phyloP scores from a whole-genome alignment of 2,888 invertebrate species.

The Agrochola litura region DNA sequence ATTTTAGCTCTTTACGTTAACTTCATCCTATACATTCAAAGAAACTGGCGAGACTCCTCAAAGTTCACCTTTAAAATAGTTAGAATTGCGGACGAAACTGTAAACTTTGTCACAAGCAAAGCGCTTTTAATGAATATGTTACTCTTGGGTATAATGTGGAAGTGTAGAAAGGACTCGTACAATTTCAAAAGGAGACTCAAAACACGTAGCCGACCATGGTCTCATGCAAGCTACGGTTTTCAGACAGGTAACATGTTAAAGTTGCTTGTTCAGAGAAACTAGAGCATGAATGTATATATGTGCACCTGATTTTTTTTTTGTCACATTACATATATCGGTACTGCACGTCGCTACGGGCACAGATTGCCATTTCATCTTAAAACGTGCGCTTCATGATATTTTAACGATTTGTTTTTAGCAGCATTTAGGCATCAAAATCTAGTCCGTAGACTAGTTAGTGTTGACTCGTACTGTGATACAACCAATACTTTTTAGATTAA shows the following conservation, averaged over 20 bases:
- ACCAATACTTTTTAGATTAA: not conserved
- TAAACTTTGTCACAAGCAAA: slow-evolving; percentile 21
- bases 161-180: not conserved
- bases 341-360: slow-evolving; percentile 4
- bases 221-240: not conserved
- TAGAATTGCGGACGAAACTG: not conserved
- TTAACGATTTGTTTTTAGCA: not conserved
- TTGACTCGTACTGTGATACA: not conserved
- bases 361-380: slow-evolving; percentile 19
- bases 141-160: slow-evolving; percentile 11
- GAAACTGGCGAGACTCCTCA: not conserved
- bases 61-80: slow-evolving; percentile 23
- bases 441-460: not conserved
- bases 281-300: slow-evolving; percentile 7
- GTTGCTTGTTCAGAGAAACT: slow-evolving; percentile 3
- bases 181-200: slow-evolving; percentile 4
- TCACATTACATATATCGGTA: not conserved
- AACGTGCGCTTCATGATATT: slow-evolving; percentile 3
- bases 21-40: slow-evolving; percentile 12
- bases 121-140: slow-evolving; percentile 11
- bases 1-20: not conserved
- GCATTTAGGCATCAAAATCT: not conserved
- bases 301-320: not conserved
- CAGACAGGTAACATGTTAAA: not conserved
- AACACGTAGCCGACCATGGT: not conserved